These are phyloP conservation scores for Drosophila paramelanica DNA, from an alignment of 2,888 invertebrate genomes.

Conservation along the genomic window DNA sequence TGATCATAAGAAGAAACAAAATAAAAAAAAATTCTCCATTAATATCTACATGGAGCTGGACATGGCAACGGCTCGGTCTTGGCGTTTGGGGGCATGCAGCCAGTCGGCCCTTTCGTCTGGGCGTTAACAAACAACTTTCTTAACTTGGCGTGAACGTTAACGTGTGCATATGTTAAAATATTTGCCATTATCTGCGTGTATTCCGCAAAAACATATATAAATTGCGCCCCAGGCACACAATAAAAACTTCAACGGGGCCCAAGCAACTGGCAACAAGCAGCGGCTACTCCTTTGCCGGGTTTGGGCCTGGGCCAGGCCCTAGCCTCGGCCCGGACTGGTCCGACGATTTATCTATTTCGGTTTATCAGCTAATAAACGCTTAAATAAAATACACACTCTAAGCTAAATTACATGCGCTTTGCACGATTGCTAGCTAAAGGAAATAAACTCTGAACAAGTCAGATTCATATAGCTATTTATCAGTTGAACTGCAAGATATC, in stretches of 20 bases:
- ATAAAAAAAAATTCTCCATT: slow-evolving; percentile 1
- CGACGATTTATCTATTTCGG: slow-evolving; percentile 73
- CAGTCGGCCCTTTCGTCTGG: slow-evolving; percentile 25
- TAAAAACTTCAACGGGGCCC: slow-evolving; percentile 68
- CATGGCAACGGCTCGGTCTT: background rate
- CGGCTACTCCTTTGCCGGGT: slow-evolving; percentile 18
- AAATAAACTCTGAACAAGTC: slow-evolving; percentile 20
- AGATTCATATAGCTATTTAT: too few relatives aligned
- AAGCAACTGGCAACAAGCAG: slow-evolving; percentile 4
- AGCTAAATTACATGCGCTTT: slow-evolving; percentile 74
- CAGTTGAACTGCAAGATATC: slow-evolving; percentile 16
- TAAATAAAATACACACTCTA: slow-evolving; percentile 79
- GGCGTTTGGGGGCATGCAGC: slow-evolving; percentile 1
- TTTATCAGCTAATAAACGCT: slow-evolving; percentile 81
- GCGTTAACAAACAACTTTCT: slow-evolving; percentile 74
- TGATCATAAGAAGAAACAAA: background rate
- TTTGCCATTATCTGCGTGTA: slow-evolving; percentile 64
- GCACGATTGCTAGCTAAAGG: slow-evolving; percentile 47
- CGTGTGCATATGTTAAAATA: slow-evolving; percentile 59
- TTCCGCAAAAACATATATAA: slow-evolving; percentile 58
- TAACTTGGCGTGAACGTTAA: slow-evolving; percentile 54
- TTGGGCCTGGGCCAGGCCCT: slow-evolving; percentile 20
- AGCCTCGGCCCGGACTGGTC: slow-evolving; percentile 7
- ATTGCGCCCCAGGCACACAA: slow-evolving; percentile 58
- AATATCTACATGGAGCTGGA: slow-evolving; percentile 15